Conservation (phyloP, 2,113 vertebrate species). For the Campylorhamphus procurvoides region DNA sequence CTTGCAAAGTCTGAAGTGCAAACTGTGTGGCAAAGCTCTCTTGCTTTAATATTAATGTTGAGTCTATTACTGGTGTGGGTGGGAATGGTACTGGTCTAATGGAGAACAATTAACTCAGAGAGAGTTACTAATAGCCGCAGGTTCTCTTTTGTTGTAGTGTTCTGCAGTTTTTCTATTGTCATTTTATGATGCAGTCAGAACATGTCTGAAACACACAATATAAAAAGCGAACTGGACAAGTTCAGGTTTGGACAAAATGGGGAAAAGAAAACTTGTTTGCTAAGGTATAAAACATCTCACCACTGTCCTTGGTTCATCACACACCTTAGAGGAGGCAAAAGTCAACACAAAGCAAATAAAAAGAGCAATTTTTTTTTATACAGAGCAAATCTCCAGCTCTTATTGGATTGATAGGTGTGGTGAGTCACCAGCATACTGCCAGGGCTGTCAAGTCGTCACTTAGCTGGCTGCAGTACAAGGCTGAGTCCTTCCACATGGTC, state of each 20-base stretch:
- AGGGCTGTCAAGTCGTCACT: background rate
- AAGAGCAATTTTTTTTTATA: background rate
- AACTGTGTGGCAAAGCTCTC: background rate
- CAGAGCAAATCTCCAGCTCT: background rate
- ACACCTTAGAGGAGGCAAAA: background rate
- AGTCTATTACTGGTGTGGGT: background rate
- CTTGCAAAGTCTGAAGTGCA: background rate
- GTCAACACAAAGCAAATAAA: background rate
- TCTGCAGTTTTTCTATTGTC: background rate
- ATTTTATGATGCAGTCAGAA: background rate
- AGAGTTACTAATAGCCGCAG: background rate
- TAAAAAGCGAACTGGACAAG: constrained; percentile 7
- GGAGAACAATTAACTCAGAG: background rate
- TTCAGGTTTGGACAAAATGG: constrained; percentile 12
- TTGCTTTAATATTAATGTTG: background rate
- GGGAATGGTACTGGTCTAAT: background rate
- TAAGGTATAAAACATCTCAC: background rate
- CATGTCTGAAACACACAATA: constrained; percentile 15
- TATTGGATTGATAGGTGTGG: background rate
- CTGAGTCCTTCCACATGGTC: background rate
- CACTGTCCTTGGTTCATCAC: background rate
- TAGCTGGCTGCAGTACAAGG: background rate
- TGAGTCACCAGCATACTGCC: background rate
- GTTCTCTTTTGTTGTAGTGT: background rate
- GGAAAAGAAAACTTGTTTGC: background rate